Conservation (phyloP, 2,888 invertebrate genomes). For the Listrodromus nycthemerus region DNA sequence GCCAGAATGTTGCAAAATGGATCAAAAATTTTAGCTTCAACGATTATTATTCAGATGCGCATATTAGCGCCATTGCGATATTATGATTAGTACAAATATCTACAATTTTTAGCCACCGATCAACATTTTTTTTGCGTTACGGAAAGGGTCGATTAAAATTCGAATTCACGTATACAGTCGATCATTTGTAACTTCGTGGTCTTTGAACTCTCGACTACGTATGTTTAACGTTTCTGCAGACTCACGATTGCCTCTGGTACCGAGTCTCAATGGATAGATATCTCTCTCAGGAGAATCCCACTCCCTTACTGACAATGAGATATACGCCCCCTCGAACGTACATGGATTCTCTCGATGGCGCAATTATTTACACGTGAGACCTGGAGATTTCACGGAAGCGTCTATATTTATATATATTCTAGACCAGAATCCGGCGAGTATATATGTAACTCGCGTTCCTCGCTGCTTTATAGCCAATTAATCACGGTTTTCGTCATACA, state of each 20-base stretch:
- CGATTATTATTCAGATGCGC: neutral
- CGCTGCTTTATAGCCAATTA: slow-evolving; percentile 17
- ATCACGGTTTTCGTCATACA: slow-evolving; percentile 10
- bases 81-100: neutral
- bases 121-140: neutral
- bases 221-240: slow-evolving; percentile 24
- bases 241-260: slow-evolving; percentile 30
- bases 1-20: neutral
- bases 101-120: neutral
- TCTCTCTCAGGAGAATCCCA: slow-evolving; percentile 50
- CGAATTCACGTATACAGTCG: neutral
- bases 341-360: slow-evolving; percentile 67
- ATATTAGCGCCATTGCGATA: neutral
- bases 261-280: slow-evolving; percentile 47
- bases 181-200: slow-evolving; percentile 6
- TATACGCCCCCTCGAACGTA: slow-evolving; percentile 63
- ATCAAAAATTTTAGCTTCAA: neutral
- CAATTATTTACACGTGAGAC: slow-evolving; percentile 67
- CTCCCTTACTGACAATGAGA: slow-evolving; percentile 66
- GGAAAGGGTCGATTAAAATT: neutral
- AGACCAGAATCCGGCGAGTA: slow-evolving; percentile 6
- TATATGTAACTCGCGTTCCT: slow-evolving; percentile 9
- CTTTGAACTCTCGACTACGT: slow-evolving; percentile 35
- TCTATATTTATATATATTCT: neutral
- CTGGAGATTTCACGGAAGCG: slow-evolving; percentile 40